Evolutionary conservation across 2,888 invertebrate genomes (phyloP), one percentile per base, ranked within the genome.

Genomic region (Cenopis cana): DNA sequence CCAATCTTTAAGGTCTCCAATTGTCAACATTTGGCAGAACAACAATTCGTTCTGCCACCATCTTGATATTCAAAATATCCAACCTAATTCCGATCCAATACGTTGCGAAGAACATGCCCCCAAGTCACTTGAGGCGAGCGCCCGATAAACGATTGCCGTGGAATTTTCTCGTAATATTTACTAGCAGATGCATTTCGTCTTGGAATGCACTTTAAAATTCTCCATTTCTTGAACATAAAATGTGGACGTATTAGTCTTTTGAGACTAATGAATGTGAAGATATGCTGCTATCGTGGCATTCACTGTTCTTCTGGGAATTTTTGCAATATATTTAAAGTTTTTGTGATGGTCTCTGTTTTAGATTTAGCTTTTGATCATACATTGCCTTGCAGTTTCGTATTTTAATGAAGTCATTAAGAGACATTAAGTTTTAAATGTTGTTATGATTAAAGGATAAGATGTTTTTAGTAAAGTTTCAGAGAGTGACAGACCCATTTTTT

Each of bases 181-280:
- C 55, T 5, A n/a, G 29, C 14, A 29, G 29, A 55, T 29, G 29
- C 29, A 55, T 29, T 55, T 55, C 12, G 8, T 29, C 24, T n/a
- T 20, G n/a, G n/a, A 55, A 55, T 55, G 55, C 55, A n/a, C 29
- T 55, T 55, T 55, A n/a, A 29, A 29, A 29, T 8, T 29, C 12
- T n/a, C 24, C 55, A 24, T 55, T 29, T 55, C 29, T 55, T 55
- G 14, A 6, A 24, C 24, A 55, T 29, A n/a, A 55, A 55, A 55
- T n/a, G 55, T 3, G n/a, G 55, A 55, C 55, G 14, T 24, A 9
- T 5, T 50, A 50, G n/a, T 29, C 55, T 4, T 24, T 24, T 24
- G 24, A 24, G 24, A 24, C 24, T 24, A 24, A 24, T 4, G 24
- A 24, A 24, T 4, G 24, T 24, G 2, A 24, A 3, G 24, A 24